Conservation (phyloP, 2,797 vertebrate species). For the Sebastes cheni region DNA sequence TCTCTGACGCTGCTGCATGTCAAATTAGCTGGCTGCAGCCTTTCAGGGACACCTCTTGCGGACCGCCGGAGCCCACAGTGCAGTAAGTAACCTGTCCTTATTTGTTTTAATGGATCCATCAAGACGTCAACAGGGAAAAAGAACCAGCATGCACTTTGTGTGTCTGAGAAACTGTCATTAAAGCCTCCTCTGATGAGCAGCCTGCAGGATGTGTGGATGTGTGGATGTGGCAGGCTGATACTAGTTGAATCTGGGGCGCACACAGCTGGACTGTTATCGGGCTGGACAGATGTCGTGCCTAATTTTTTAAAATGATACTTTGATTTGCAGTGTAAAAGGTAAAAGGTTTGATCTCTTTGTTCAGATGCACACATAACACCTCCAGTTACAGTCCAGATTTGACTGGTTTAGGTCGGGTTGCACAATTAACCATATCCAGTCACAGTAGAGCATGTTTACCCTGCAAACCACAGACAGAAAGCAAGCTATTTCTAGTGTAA, state of each 20-base stretch:
- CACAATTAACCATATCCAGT: conserved; percentile 57
- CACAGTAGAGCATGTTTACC: conserved; percentile 40
- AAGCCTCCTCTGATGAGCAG: neutral
- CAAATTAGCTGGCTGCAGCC: conserved; percentile 73
- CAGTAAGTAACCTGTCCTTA: conserved; percentile 67
- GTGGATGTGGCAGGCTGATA: conserved; percentile 79
- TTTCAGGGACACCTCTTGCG: conserved; percentile 69
- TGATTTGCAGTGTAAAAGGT: neutral
- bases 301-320: neutral
- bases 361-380: neutral
- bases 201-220: conserved; percentile 21
- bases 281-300: conserved; percentile 39
- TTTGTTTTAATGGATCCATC: neutral
- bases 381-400: conserved; percentile 65
- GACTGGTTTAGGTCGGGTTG: conserved; percentile 69
- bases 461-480: conserved; percentile 13
- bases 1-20: conserved; percentile 53
- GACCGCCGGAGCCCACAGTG: conserved; percentile 70
- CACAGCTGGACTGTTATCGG: conserved; percentile 68
- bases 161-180: neutral
- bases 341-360: neutral
- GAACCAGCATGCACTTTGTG: neutral
- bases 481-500: neutral
- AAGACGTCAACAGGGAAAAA: neutral
- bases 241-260: conserved; percentile 74